Conservation (phyloP, 2,797 vertebrate species). For the Pelochelys cantorii region DNA sequence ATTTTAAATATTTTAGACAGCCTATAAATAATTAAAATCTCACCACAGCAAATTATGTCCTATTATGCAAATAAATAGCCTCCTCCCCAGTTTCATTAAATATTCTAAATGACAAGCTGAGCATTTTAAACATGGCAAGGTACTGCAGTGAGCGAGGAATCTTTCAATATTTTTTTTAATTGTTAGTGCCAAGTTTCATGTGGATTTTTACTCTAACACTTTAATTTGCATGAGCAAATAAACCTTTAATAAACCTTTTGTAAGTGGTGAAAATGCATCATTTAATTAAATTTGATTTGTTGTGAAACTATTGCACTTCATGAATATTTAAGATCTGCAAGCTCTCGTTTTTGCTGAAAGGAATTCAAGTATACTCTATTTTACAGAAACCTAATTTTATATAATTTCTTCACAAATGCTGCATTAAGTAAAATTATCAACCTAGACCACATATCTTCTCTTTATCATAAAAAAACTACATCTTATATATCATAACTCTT, state of each 20-base stretch:
- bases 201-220: conserved; percentile 82
- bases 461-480: not conserved
- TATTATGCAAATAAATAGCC: conserved; percentile 90
- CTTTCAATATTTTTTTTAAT: conserved; percentile 79
- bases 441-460: not conserved
- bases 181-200: conserved; percentile 81
- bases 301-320: conserved; percentile 77
- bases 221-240: conserved; percentile 85
- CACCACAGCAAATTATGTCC: conserved; percentile 86
- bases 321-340: conserved; percentile 79
- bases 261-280: conserved; percentile 80
- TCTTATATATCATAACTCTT: not conserved
- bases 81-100: conserved; percentile 85
- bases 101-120: conserved; percentile 84
- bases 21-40: conserved; percentile 87
- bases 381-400: conserved; percentile 2
- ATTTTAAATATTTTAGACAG: conserved; percentile 86
- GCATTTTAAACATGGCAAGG: conserved; percentile 79
- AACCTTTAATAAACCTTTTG: conserved; percentile 84
- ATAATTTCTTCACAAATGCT: not conserved
- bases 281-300: conserved; percentile 84
- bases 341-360: conserved; percentile 61
- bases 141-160: conserved; percentile 77
- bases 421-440: not conserved
- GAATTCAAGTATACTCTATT: conserved; percentile 2